Conservation (phyloP, 2,888 invertebrate species). For the Drosophila barbarae region DNA sequence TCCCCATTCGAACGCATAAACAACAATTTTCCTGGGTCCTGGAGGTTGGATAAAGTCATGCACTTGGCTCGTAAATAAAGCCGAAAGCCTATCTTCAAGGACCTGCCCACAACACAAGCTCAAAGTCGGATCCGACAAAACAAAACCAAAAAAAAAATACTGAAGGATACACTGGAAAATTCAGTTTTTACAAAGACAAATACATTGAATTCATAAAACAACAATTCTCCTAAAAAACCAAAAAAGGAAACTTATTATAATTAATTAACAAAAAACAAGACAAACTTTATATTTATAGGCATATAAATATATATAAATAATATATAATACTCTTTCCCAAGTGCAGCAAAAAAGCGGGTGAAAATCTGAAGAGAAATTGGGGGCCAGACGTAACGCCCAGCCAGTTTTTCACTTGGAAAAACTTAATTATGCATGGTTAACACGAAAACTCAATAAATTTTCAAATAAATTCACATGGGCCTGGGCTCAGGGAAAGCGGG, state of each 20-base stretch:
- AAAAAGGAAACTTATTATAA: neutral
- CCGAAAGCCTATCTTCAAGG: slow-evolving; percentile 51
- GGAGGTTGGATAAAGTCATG: slow-evolving; percentile 39
- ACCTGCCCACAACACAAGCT: slow-evolving; percentile 34
- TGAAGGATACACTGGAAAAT: neutral
- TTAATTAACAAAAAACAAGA: neutral
- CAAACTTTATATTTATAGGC: neutral
- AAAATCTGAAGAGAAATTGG: slow-evolving; percentile 6
- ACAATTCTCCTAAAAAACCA: neutral
- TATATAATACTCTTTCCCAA: neutral
- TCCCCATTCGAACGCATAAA: slow-evolving; percentile 48
- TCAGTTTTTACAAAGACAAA: neutral
- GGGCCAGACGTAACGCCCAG: slow-evolving; percentile 30
- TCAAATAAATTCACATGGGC: slow-evolving; percentile 68
- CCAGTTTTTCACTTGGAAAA: slow-evolving; percentile 55
- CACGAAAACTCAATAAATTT: slow-evolving; percentile 79
- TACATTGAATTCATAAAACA: neutral
- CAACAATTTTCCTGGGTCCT: slow-evolving; percentile 48
- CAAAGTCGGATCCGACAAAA: slow-evolving; percentile 2
- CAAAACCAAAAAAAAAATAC: neutral
- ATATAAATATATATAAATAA: neutral
- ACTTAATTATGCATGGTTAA: slow-evolving; percentile 79
- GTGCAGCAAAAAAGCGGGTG: neutral
- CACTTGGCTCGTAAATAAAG: slow-evolving; percentile 60
- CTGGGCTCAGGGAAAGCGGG: neutral